Percentiles rank a stretch among this genome's conserved stretches.
These are phyloP conservation scores for Sphaeramia orbicularis DNA, from an alignment of 2,797 vertebrate species.

Conservation along the genomic window DNA sequence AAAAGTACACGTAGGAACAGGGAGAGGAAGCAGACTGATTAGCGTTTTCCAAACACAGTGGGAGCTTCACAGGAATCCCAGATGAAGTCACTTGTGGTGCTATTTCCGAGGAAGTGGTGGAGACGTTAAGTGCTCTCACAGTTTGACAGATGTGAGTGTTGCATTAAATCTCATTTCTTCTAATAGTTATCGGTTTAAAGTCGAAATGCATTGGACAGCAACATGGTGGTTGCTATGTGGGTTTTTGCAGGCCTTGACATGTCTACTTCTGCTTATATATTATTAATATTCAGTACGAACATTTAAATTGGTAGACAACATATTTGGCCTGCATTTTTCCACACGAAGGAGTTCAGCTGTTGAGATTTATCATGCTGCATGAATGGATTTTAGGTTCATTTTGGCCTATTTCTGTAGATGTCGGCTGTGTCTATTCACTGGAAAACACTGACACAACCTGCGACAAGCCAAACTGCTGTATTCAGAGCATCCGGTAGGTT, in stretches of 20 bases:
- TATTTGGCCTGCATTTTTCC: too few relatives aligned
- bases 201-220: not conserved
- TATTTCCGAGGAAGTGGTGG: constrained; percentile 11
- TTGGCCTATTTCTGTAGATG: constrained; percentile 21
- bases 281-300: too few relatives aligned
- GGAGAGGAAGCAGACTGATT: constrained; percentile 20
- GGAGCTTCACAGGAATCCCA: constrained; percentile 29
- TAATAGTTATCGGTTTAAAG: not conserved
- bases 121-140: not conserved
- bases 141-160: not conserved
- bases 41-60: constrained; percentile 12
- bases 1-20: constrained; percentile 8
- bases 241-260: too few relatives aligned
- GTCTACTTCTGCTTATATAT: too few relatives aligned
- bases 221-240: too few relatives aligned
- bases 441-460: constrained; percentile 5
- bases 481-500: constrained; percentile 1
- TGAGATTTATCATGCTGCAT: not conserved
- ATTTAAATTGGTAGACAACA: too few relatives aligned
- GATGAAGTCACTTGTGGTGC: constrained; percentile 19
- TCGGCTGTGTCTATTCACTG: constrained; percentile 36
- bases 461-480: constrained; percentile 9
- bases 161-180: not conserved
- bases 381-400: constrained; percentile 5
- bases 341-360: too few relatives aligned